Evolutionary conservation across 2,797 vertebrate genomes (phyloP), one percentile per base, ranked within the genome.

Genomic region (Echiichthys vipera): DNA sequence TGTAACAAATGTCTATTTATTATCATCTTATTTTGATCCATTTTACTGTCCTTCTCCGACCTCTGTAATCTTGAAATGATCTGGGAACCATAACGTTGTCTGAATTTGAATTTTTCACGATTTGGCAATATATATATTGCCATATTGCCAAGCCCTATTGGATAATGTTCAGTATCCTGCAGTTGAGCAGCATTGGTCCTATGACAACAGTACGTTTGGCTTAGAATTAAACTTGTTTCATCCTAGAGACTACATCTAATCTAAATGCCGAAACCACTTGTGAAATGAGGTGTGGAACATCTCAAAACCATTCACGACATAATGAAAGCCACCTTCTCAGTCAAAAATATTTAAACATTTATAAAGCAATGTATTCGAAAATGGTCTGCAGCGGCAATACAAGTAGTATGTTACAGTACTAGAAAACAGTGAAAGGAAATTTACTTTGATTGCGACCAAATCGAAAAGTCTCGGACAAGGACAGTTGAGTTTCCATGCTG

Each of bases 381-480:
- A 27, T 51, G 0, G 2, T 25, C 4, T 40, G 34, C 24, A 46
- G 7, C 1, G 10, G 34, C 24, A 57, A 7, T n/a, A n/a, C n/a
- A 11, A 49, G 22, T 5, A 18, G 1, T 11, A 10, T 5, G 37
- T 46, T 30, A 20, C 11, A 45, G 14, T 8, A 2, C 5, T 20
- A 27, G 7, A 10, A 22, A 4, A 27, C 2, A 18, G 1, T 12
- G 6, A 40, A 17, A 12, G 14, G 7, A 12, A 22, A 12, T 5
- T 20, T 25, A 17, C 22, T 34, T 20, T 62, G 14, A 57, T 7
- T 18, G 17, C 1, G 4, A 58, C 12, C 12, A 17, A 7, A 71
- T 54, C 18, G 69, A 84, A 86, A 77, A 43, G 37, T 40, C 74
- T 67, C 65, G 74, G 77, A 57, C 54, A 0, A n/a, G 20, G 27